These are phyloP conservation scores for Zosterops japonicus DNA, from an alignment of 2,113 vertebrate genomes.

Conservation along the genomic window DNA sequence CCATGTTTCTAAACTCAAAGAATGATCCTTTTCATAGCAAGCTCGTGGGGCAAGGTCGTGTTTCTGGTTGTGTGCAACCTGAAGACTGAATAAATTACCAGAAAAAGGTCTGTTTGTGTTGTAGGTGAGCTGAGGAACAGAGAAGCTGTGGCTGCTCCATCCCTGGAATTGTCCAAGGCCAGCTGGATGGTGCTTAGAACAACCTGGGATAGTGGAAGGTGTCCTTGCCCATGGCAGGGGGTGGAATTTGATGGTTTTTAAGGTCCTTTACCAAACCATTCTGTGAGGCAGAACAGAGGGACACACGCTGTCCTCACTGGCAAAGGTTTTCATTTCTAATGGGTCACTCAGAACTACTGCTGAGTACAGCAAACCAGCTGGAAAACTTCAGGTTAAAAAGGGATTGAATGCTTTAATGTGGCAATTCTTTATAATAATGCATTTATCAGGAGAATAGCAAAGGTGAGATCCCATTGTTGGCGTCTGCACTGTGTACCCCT, in stretches of 20 bases:
- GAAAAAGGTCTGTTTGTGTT: neutral
- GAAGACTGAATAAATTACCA: neutral
- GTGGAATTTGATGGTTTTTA: neutral
- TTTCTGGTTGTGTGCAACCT: neutral
- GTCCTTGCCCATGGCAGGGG: neutral
- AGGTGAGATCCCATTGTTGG: neutral
- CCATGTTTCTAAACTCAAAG: neutral
- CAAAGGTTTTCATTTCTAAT: neutral
- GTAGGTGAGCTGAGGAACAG: neutral
- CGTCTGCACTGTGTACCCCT: too few species aligned
- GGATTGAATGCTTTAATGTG: neutral
- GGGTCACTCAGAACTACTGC: neutral
- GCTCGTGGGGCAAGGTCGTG: neutral
- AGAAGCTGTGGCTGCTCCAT: neutral
- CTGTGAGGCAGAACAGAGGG: neutral
- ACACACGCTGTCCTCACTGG: rapidly evolving
- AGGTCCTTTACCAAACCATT: neutral
- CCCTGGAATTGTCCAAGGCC: neutral
- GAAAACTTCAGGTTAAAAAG: neutral
- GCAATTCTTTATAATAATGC: neutral
- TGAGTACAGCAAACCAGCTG: neutral
- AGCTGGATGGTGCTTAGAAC: rapidly evolving
- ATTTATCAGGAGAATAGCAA: neutral
- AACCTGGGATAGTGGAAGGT: neutral
- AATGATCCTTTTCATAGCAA: neutral